phyloP scores from a whole-genome alignment of 2,797 vertebrate species.

The Chelon labrosus region DNA sequence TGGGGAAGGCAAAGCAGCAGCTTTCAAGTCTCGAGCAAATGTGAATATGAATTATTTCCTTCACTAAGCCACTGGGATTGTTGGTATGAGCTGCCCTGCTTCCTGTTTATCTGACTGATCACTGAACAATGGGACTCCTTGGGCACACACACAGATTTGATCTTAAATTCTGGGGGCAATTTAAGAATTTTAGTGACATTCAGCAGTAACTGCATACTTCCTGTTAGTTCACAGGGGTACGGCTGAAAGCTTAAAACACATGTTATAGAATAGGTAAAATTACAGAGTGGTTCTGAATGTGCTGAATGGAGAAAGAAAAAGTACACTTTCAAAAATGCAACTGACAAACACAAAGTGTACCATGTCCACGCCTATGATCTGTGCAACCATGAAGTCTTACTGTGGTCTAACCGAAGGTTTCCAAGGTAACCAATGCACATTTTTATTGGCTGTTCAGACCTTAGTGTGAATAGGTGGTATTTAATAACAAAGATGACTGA shows the following conservation, averaged over 20 bases:
- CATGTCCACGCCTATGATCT: too few species aligned
- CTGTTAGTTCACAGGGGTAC: too few species aligned
- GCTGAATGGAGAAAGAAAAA: too few species aligned
- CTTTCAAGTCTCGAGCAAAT: neutral
- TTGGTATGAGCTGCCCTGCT: neutral
- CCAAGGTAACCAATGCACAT: neutral
- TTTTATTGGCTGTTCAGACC: neutral
- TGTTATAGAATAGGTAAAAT: too few species aligned
- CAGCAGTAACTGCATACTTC: too few species aligned
- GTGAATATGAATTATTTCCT: neutral
- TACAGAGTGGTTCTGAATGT: too few species aligned
- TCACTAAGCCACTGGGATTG: neutral
- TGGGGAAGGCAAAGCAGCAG: neutral
- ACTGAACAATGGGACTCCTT: neutral
- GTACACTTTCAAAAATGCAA: too few species aligned
- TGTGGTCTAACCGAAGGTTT: neutral
- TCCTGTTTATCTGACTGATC: neutral
- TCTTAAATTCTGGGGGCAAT: too few species aligned
- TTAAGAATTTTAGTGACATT: too few species aligned
- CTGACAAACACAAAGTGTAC: too few species aligned
- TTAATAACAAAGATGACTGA: conserved; percentile 29
- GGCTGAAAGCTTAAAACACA: too few species aligned
- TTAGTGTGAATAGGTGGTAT: conserved; percentile 2
- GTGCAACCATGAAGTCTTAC: neutral
- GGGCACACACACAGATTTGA: too few species aligned